phyloP scores from a whole-genome alignment of 2,888 invertebrate species.

The Syritta pipiens region DNA sequence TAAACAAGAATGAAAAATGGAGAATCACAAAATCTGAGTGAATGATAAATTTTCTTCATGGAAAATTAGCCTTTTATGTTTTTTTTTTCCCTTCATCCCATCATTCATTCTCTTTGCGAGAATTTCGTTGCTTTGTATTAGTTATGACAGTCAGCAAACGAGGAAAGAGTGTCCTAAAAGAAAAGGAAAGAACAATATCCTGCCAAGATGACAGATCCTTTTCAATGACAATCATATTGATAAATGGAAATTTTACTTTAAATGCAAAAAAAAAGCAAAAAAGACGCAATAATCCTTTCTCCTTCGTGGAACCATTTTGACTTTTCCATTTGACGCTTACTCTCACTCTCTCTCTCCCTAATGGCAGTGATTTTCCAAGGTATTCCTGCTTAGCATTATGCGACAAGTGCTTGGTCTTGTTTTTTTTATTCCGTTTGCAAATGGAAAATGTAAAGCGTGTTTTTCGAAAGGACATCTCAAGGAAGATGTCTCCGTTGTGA shows the following conservation, averaged over 20 bases:
- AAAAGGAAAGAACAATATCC: conserved; percentile 14
- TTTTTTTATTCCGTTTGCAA: conserved; percentile 31
- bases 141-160: conserved; percentile 27
- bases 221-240: conserved; percentile 68
- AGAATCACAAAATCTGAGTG: neutral
- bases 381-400: conserved; percentile 14
- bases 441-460: conserved; percentile 4
- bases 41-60: conserved; percentile 25
- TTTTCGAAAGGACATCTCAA: conserved; percentile 21
- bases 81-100: conserved; percentile 7
- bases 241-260: conserved; percentile 60
- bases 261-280: conserved; percentile 36
- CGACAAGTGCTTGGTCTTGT: neutral
- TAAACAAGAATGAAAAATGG: neutral
- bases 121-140: conserved; percentile 32
- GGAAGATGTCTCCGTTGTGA: conserved; percentile 33
- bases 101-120: conserved; percentile 43
- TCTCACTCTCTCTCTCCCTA: no score
- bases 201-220: conserved; percentile 65
- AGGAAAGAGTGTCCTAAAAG: neutral
- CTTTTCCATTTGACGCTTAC: conserved; percentile 31
- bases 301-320: conserved; percentile 17
- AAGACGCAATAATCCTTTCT: conserved; percentile 52
- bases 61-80: conserved; percentile 44
- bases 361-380: conserved; percentile 24